phyloP scores from a whole-genome alignment of 2,113 vertebrate genomes.

The Pterocles orientalis region DNA sequence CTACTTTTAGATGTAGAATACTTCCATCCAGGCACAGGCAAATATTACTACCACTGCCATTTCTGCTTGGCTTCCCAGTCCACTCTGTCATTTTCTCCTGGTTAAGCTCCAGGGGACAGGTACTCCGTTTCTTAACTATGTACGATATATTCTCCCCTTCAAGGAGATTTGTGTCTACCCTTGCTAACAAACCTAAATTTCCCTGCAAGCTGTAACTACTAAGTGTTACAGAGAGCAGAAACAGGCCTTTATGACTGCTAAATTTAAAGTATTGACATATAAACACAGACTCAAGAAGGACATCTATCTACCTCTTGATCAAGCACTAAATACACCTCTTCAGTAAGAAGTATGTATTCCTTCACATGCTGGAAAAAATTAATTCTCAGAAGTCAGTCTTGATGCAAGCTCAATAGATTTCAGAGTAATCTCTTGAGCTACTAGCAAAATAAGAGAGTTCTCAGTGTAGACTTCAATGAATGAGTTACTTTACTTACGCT shows the following conservation, averaged over 20 bases:
- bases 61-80: neutral
- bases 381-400: neutral
- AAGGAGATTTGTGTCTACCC: neutral
- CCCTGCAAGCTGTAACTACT: neutral
- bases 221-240: neutral
- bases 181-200: no score
- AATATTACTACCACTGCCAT: neutral
- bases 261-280: neutral
- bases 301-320: neutral
- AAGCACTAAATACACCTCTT: neutral
- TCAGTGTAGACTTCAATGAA: neutral
- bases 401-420: neutral
- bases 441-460: neutral
- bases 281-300: neutral
- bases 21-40: neutral
- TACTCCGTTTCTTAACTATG: neutral
- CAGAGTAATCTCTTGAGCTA: neutral
- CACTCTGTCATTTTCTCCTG: neutral
- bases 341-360: neutral
- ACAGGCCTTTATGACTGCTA: neutral
- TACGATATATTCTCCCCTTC: neutral
- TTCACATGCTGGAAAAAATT: neutral
- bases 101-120: neutral
- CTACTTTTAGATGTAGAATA: neutral
- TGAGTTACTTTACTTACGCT: conserved; percentile 88